Evolutionary conservation across 2,888 invertebrate species (phyloP).

Genomic region (Polyommatus iphigenia): DNA sequence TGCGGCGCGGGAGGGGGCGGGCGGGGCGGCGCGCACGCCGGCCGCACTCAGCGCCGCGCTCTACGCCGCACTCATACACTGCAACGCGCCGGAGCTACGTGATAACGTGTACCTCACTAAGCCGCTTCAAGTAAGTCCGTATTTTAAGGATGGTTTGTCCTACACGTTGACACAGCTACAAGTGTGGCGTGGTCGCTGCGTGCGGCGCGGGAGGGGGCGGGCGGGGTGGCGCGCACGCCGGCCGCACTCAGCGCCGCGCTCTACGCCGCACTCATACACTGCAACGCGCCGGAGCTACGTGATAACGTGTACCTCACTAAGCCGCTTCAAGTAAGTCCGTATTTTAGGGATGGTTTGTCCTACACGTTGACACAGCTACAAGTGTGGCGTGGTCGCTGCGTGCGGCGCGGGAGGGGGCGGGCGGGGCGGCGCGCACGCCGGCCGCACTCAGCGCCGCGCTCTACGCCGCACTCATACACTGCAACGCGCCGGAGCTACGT

Average conservation of each 20-base stretch:
- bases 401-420: conserved; percentile 36
- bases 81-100: conserved; percentile 51
- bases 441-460: conserved; percentile 53
- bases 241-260: conserved; percentile 53
- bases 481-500: conserved; percentile 51
- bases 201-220: conserved; percentile 36
- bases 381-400: conserved; percentile 60
- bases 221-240: conserved; percentile 38
- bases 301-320: conserved; percentile 59
- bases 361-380: conserved; percentile 60
- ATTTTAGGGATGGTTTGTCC: too few species aligned
- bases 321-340: conserved; percentile 43
- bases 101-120: conserved; percentile 59
- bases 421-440: conserved; percentile 38
- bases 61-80: conserved; percentile 58
- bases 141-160: too few species aligned
- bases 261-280: conserved; percentile 58
- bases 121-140: conserved; percentile 43
- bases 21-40: conserved; percentile 38
- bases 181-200: conserved; percentile 60
- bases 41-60: conserved; percentile 53
- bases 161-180: conserved; percentile 60
- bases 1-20: conserved; percentile 36
- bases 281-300: conserved; percentile 51
- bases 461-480: conserved; percentile 58